phyloP scores from a whole-genome alignment of 2,113 vertebrate species.

The Ardeotis arabs region DNA sequence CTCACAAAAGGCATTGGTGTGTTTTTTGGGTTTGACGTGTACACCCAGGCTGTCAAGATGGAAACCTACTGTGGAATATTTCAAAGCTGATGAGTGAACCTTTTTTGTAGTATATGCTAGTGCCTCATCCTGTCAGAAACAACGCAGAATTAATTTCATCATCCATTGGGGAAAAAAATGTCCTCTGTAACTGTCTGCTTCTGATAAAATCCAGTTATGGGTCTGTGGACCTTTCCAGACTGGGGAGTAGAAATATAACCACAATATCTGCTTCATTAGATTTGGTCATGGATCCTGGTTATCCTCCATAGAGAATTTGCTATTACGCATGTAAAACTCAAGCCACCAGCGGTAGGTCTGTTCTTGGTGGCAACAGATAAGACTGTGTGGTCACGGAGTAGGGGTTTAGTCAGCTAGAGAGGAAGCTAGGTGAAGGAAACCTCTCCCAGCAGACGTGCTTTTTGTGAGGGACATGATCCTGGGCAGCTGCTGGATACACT shows the following conservation, averaged over 20 bases:
- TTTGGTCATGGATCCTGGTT: background rate
- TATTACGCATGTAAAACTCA: background rate
- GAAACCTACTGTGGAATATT: background rate
- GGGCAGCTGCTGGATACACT: background rate
- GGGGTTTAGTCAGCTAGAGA: background rate
- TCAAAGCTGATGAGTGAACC: background rate
- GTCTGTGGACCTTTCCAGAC: background rate
- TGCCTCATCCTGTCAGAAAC: background rate
- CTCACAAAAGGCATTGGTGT: background rate
- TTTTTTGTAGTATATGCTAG: background rate
- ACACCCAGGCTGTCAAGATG: background rate
- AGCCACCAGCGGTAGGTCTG: background rate
- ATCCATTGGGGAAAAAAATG: background rate
- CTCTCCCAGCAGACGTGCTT: background rate
- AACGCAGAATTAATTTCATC: background rate
- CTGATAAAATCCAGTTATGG: background rate
- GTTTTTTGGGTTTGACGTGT: rapidly evolving
- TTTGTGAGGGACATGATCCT: background rate
- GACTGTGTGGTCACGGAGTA: background rate
- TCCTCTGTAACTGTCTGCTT: background rate
- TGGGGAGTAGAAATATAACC: background rate
- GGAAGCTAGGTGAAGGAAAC: background rate
- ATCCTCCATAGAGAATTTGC: background rate
- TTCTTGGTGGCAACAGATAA: background rate
- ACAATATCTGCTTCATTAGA: background rate